Evolutionary conservation across 2,113 vertebrate species (phyloP), one percentile per base, ranked within the genome.

Genomic region (Oreotrochilus melanogaster): DNA sequence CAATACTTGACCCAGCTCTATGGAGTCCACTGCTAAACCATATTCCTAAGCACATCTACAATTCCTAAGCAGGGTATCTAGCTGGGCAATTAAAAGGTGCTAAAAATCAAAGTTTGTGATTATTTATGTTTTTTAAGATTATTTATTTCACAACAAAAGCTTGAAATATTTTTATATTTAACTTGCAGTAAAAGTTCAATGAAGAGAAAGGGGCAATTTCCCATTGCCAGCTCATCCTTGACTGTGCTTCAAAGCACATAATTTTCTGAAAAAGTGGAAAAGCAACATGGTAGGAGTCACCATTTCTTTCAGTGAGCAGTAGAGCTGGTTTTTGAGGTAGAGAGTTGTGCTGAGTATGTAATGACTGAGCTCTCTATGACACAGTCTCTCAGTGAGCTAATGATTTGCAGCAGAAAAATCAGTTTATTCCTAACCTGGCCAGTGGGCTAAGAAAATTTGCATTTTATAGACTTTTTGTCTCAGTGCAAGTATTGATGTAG

Each of bases 391-490:
- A 16, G 31, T 14, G 8, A 89, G 53, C n/a, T 95, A 37, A 78
- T 65, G 67, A 56, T 71, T 27, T 88, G 60, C 62, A 79, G 28
- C 43, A 51, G 27, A 72, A 92, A 72, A 79, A 86, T 54, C 23
- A 50, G 18, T 17, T 67, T 51, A 9, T 73, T 67, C 69, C 81
- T 71, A 57, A 73, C 39, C 42, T 30, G 53, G 56, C 7, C 0
- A 50, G 37, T 71, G 78, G 51, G 64, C n/a, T 94, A 75, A 78
- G 28, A 66, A 69, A 61, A 78, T 53, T 57, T 23, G 10, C 48
- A 24, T 91, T 91, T 92, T 62, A 18, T 33, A 81, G 58, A 89
- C 45, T 42, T 70, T 89, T 96, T 86, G 37, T 92, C 73, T 90
- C 78, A 27, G 17, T 47, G 31, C 39, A 60, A 75, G 60, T 73